These are phyloP conservation scores for Petrolisthes manimaculis DNA, from an alignment of 2,888 invertebrate species.

Conservation along the genomic window DNA sequence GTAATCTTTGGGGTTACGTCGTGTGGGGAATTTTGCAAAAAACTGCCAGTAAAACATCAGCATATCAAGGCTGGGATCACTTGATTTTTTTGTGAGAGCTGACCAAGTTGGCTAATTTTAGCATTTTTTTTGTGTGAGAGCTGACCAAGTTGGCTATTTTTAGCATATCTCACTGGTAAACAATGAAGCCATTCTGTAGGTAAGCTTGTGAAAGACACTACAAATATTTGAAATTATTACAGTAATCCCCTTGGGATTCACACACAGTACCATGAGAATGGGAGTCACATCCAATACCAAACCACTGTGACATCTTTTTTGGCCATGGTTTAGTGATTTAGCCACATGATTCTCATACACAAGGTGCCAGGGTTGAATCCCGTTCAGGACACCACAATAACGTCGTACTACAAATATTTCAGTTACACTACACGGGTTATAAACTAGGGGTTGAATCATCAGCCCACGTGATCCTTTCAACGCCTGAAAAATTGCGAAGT, in stretches of 20 bases:
- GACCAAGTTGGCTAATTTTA: slow-evolving; percentile 3
- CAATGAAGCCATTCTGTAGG: slow-evolving; percentile 46
- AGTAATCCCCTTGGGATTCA: too few species aligned
- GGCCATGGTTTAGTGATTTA: too few species aligned
- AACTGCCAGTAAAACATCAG: slow-evolving; percentile 37
- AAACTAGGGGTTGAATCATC: slow-evolving; percentile 49
- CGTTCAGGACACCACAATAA: too few species aligned
- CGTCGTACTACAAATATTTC: slow-evolving; percentile 28
- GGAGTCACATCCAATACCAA: too few species aligned
- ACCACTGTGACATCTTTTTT: too few species aligned
- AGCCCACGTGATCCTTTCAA: slow-evolving; percentile 45
- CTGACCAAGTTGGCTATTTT: slow-evolving; percentile 29
- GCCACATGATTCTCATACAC: too few species aligned
- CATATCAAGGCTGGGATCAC: slow-evolving; percentile 32
- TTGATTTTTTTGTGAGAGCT: slow-evolving; percentile 16
- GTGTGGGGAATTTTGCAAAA: slow-evolving; percentile 48
- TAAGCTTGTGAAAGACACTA: slow-evolving; percentile 58
- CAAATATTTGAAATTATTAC: neutral
- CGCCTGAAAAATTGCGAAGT: slow-evolving; percentile 50
- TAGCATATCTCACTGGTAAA: slow-evolving; percentile 39
- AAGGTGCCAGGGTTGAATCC: too few species aligned
- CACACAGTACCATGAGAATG: too few species aligned
- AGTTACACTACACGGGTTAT: slow-evolving; percentile 44
- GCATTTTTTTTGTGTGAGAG: neutral
- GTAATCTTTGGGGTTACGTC: slow-evolving; percentile 52